Evolutionary conservation across 2,113 vertebrate genomes (phyloP), one percentile per base, ranked within the genome.

Genomic region (Heterocephalus glaber): DNA sequence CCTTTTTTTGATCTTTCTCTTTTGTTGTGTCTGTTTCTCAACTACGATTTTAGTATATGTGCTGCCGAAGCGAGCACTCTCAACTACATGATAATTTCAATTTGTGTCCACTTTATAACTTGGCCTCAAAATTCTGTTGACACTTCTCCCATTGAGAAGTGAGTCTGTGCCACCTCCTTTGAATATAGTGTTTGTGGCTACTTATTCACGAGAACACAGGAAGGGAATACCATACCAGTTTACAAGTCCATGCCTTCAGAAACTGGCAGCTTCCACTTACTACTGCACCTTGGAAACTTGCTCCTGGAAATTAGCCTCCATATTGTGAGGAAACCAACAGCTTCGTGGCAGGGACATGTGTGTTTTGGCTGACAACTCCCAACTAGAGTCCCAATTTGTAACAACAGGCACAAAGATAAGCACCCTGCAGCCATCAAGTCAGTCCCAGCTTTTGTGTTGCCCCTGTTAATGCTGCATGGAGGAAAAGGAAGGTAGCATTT

Each of bases 91-190:
- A 47, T 74, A 63, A 19, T 86, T 89, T 94, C 60, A 38, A 3
- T 33, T 85, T 90, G 2, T 81, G 19, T 91, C 44, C 44, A 11
- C 90, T 97, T 92, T 85, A 89, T 70, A 86, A 63, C 47, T 76
- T 86, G 44, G 5, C 19, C 24, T 17, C 66, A 5, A 81, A 80
- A 86, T 82, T 70, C 41, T 84, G n/a, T 84, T 80, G 49, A 41
- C 20, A n/a, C 44, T 61, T 86, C 33, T 89, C 17, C 44, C 16
- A 30, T 30, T 14, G 16, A 81, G 24, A 56, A 95, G 35, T 56
- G 17, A 2, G 52, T 76, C 13, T 85, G 0, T 92, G 20, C 70
- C 33, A 38, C 56, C 20, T 87, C 61, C 54, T 22, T 63, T 79
- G 26, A 80, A 47, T 19, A 65, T 70, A 28, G 61, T 9, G 83